Base-by-base conservation (phyloP, 2,888 invertebrate species). In the Tetragnatha montana region DNA sequence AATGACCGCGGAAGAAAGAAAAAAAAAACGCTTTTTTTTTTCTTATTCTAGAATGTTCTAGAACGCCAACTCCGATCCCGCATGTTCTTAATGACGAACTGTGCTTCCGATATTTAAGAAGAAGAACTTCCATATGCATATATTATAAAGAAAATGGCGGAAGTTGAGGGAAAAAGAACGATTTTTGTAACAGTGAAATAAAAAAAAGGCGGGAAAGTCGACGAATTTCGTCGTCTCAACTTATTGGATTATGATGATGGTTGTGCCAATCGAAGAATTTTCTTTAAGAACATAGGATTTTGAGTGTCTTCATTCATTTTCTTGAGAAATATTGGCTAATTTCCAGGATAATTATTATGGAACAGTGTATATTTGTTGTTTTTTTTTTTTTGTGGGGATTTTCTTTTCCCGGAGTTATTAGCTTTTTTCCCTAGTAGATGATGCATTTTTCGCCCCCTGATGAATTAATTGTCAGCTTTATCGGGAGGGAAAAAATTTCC, bases 11-110 rank as follows among this genome's bases (percentile, higher is more conserved):
- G 10, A 60, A 7, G 60, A 17, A 35, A 60, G 60, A 60, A 85
- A 35, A 35, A 35, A 85, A 51, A 73, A 85, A 81, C 21, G 79
- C 47, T 88, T 73, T 88, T 88, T 88, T 78, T 83, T 47, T 70
- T 49, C 19, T 12, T 7, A 50, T 22, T 21, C 68, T 47, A 73
- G 60, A 68, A 79, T 49, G 71, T 79, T 17, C 78, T 78, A 71
- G 79, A 14, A 73, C 50, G 79, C 69, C 84, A 84, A 68, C 68
- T 86, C 78, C 19, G 51, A 78, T 74, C n/a, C 79, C 60, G 75
- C 85, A 71, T 89, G 85, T 86, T 81, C 89, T 78, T 89, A 89
- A 89, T 89, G 89, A 88, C 74, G 88, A 68, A 73, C 88, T 71
- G 35, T 50, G 81, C 89, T 89, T 89, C 85, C 85, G 85, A 89